Base-by-base conservation (phyloP, 1,140 invertebrate genomes). In the Lysiphlebus fabarum region DNA sequence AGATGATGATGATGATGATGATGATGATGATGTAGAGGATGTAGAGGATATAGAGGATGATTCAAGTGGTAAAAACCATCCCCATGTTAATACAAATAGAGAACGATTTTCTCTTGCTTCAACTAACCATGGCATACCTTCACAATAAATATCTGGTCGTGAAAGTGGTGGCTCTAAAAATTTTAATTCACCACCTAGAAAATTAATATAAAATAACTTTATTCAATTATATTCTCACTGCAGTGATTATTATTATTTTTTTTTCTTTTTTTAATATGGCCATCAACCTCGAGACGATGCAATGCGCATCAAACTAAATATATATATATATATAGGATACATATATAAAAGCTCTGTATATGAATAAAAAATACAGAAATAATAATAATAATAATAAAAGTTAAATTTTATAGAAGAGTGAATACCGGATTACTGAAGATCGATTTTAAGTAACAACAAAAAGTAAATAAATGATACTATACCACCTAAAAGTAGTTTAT, bases 1-100 rank as follows among this genome's bases (percentile, higher is more conserved):
- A 9, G 48, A 86, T 88, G 33, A 81, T 69, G 62, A 81, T 82
- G 82, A 12, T 80, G 76, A 43, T 77, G 75, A 40, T 11, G 48
- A 17, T 0, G 56, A n/a, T 26, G 59, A 12, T 11, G 36, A 38
- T 51, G 49, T 37, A 6, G 44, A 14, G 3, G 45, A 43, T 34
- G 57, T 9, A 5, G 57, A 48, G 71, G 69, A 17, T 71, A 76
- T 26, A 73, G 69, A 58, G 38, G 68, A 36, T 59, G 70, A 63
- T 53, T 74, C 77, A 1, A 75, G 64, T 0, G 76, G 74, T 47
- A 79, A 58, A 57, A 87, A 83, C 65, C 84, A 82, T 3, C 89
- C 88, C 88, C 88, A 90, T 6, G 88, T 88, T 40, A 89, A 75
- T 14, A 91, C 76, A 64, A 90, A 91, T 1, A 91, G 78, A 5